Evolutionary conservation across 2,797 vertebrate genomes (phyloP).

Genomic region (Sardinella longiceps): DNA sequence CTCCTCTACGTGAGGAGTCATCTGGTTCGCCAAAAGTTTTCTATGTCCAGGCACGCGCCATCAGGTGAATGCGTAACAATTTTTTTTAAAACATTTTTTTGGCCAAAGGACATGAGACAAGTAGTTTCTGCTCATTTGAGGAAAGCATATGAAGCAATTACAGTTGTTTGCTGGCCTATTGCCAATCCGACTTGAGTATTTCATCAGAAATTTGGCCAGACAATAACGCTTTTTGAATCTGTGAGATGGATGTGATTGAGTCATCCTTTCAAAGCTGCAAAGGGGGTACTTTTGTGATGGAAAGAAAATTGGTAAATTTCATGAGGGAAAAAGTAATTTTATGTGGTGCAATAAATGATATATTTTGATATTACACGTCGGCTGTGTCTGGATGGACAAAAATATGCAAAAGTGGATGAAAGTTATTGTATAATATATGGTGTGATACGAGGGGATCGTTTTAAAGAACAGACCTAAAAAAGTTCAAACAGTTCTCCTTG

Average conservation of each 20-base stretch:
- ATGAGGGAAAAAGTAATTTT: constrained; percentile 16
- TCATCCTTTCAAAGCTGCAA: neutral
- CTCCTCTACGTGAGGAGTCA: neutral
- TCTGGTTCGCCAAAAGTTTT: neutral
- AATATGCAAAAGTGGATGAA: neutral
- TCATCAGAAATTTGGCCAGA: neutral
- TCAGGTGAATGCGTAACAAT: neutral
- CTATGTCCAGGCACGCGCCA: neutral
- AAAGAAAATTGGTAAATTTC: neutral
- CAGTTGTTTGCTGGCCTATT: neutral
- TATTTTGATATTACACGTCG: neutral
- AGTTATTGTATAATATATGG: neutral
- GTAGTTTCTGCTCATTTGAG: neutral
- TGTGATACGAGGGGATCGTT: neutral
- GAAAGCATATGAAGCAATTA: neutral
- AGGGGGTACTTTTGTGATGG: neutral
- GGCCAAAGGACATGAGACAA: neutral
- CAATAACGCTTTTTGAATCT: neutral
- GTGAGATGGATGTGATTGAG: neutral
- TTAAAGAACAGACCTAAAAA: neutral
- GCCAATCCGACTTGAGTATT: neutral
- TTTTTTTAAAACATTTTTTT: too few relatives aligned
- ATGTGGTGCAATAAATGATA: neutral
- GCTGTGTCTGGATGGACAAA: neutral
- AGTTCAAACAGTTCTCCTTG: neutral